Base-by-base conservation (phyloP, 2,888 invertebrate genomes). In the Hartigia nigra region DNA sequence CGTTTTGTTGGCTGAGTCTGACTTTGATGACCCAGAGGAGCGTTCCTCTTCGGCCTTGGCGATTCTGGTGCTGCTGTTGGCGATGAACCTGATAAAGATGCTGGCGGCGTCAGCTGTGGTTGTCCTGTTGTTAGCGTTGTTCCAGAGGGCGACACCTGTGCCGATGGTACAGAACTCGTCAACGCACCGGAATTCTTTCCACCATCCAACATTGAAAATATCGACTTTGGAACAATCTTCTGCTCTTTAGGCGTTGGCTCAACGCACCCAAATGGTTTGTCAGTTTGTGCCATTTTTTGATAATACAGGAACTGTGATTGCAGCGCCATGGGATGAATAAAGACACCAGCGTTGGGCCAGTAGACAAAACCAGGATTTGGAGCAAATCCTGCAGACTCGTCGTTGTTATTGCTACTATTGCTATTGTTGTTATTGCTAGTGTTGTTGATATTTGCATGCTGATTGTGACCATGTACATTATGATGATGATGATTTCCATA, bases 301-400 rank as follows among this genome's bases (percentile, higher is more conserved):
- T 96, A 96, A 89, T 96, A 96, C 70, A 96, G 91, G 23, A 95
- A 92, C 84, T 95, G 94, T 2, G 95, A 95, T 83, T 95, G 95
- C 74, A 95, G 88, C 0, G 96, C 95, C 90, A 96, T 92, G 0
- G 96, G 96, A 82, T 96, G 96, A 83, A 96, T 94, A 85, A 95
- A 95, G 0, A 96, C 93, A 0, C 95, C 95, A 0, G 95, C 94
- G 83, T 94, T 94, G 0, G 95, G 95, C 95, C 95, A 95, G 87
- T 95, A 95, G 35, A 95, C 94, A 87, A 94, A 94, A 0, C 94
- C 94, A 0, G 91, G 87, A 80, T 90, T 91, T 34, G 79, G 77
- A 1, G 84, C 77, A 70, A 81, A 86, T 88, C 93, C 84, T 82
- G 92, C 84, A 83, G 88, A 37, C 90, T 91, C 76, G 92, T 92